A percentile compares a stretch with the other conserved stretches of the same genome.
Evolutionary conservation across 1,140 invertebrate species (phyloP).

Genomic region (Nylanderia fulva): DNA sequence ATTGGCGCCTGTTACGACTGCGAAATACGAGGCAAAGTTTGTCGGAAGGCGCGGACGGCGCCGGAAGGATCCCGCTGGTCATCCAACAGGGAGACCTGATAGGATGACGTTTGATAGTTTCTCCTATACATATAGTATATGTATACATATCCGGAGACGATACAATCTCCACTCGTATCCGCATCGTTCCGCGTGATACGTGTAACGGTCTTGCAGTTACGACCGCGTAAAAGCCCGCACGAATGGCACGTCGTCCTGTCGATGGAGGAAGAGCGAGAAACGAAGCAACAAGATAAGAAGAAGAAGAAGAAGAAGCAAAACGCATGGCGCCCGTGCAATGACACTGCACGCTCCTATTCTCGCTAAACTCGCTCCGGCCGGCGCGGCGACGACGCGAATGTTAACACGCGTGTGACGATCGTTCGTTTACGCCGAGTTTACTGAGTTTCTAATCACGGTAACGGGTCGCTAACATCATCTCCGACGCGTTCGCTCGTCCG

Average conservation of each 20-base stretch:
- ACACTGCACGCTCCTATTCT: conserved; percentile 12
- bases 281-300: too few species aligned
- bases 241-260: conserved; percentile 49
- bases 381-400: neutral
- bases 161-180: conserved; percentile 44
- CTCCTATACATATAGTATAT: neutral
- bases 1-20: conserved; percentile 32
- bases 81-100: conserved; percentile 15
- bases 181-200: conserved; percentile 45
- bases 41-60: conserved; percentile 18
- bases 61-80: neutral
- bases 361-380: neutral
- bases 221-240: conserved; percentile 64
- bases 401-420: neutral
- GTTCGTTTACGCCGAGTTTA: conserved; percentile 4
- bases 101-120: conserved; percentile 60
- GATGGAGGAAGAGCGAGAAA: neutral
- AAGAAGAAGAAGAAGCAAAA: conserved; percentile 22
- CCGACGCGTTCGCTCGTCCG: conserved; percentile 13
- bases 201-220: conserved; percentile 64
- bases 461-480: conserved; percentile 8
- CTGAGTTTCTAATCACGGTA: conserved; percentile 27
- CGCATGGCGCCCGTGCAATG: conserved; percentile 5
- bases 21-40: conserved; percentile 50
- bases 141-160: conserved; percentile 27